phyloP scores from a whole-genome alignment of 2,888 invertebrate genomes.

The Hemistola chrysoprasaria region DNA sequence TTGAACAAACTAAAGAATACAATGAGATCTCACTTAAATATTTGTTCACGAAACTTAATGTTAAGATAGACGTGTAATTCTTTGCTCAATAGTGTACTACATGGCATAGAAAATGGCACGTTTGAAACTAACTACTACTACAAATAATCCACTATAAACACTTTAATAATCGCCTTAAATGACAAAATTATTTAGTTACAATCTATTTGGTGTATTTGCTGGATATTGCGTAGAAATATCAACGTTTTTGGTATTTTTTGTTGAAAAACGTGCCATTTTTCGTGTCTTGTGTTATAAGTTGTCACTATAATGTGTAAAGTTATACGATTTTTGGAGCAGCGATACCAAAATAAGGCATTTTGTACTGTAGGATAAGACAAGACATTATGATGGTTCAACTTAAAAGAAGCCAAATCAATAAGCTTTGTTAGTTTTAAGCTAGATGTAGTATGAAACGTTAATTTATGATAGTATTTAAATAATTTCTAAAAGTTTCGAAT shows the following conservation, averaged over 20 bases:
- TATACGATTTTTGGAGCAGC: slow-evolving; percentile 44
- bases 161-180: too few species aligned
- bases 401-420: slow-evolving; percentile 81
- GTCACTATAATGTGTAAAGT: slow-evolving; percentile 6
- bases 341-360: slow-evolving; percentile 75
- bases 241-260: background rate
- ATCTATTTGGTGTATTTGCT: too few species aligned
- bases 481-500: slow-evolving; percentile 9
- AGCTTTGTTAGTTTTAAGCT: slow-evolving; percentile 64
- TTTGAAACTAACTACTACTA: too few species aligned
- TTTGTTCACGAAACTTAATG: slow-evolving; percentile 51
- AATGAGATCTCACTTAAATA: slow-evolving; percentile 70
- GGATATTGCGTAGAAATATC: too few species aligned
- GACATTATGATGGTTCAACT: slow-evolving; percentile 81
- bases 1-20: slow-evolving; percentile 65
- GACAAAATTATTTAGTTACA: too few species aligned
- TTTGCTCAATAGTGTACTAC: slow-evolving; percentile 23
- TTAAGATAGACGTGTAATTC: slow-evolving; percentile 52
- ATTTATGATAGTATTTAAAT: slow-evolving; percentile 27
- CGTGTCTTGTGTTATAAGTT: slow-evolving; percentile 9
- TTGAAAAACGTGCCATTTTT: background rate
- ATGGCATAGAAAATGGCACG: slow-evolving; percentile 2
- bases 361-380: slow-evolving; percentile 58
- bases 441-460: slow-evolving; percentile 37
- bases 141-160: too few species aligned